Base-by-base conservation (phyloP, 2,113 vertebrate species). In the Aphyosemion australe region DNA sequence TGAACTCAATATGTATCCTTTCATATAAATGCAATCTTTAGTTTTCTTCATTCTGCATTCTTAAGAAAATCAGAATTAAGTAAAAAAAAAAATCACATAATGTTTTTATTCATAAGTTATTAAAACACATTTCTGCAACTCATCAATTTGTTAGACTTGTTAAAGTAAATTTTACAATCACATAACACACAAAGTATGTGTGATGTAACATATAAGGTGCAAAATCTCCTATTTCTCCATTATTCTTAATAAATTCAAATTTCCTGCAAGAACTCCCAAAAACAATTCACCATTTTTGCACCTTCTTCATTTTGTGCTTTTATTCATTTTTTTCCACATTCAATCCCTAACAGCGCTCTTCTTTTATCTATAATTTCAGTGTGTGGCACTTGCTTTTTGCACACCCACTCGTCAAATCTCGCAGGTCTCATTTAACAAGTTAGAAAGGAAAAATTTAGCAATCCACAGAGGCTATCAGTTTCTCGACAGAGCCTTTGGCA, bases 401-500 rank as follows among this genome's bases (percentile, higher is more conserved):
- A 49, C 80, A 42, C 84, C 86, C 75, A 80, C 83, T 74, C 71
- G 39, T 72, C 82, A 41, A 70, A 71, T 69, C 69, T 71, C 74
- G 69, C 71, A 65, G 80, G 68, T 83, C 78, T 80, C 69, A 64
- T 83, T 83, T 85, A 79, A 74, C 72, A 67, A 79, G 59, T 79
- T 65, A 54, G 69, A 80, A 65, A 63, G 45, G 71, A 71, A 68
- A 59, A 10, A 72, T 60, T 68, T 62, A 69, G 79, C 51, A 65
- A 69, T 86, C 79, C 54, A 12, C 57, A 31, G 83, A 81, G 85
- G 74, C 67, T 47, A 48, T 78, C 61, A 65, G 60, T 65, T 73
- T 77, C 82, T 69, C 53, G 66, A 10, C 57, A 37, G 63, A 80
- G 79, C 79, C 55, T 68, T 72, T 76, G 67, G 74, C 61, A 65